Base-by-base conservation (phyloP, 2,888 invertebrate genomes). In the Lampropteryx suffumata region DNA sequence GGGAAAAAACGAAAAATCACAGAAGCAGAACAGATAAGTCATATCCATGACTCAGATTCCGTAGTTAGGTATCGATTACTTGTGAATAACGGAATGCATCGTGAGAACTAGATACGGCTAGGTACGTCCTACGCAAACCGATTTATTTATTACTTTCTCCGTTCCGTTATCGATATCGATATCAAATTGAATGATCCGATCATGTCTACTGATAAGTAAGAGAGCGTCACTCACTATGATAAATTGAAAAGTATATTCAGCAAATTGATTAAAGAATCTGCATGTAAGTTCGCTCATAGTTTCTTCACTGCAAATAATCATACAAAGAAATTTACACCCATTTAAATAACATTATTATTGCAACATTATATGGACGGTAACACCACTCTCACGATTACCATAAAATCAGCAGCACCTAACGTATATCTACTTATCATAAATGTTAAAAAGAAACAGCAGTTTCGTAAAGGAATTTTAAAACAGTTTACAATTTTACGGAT, bases 71-170 rank as follows among this genome's bases (percentile, higher is more conserved):
- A 29, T 50, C 40, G 11, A 50, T 50, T 52, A 51, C 35, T 28
- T n/a, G 11, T 33, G 26, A 29, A 45, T 41, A 52, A 34, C 47
- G 47, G 50, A 50, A 47, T 39, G 14, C 30, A 40, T 30, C 55
- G 50, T 52, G 61, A 54, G 49, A 50, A 55, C 55, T 58, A 58
- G 62, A 61, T 43, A 37, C 60, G 60, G 58, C 8, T 29, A 35
- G 29, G 28, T 24, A 30, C 26, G 27, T 42, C 63, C 62, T 59
- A 65, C 56, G 54, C 59, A 55, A 56, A 53, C 51, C 44, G 59
- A 60, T 59, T 74, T 67, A 76, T 73, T 71, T 69, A 71, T 73
- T 57, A 74, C 79, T 81, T 80, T 81, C 79, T 65, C 80, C 61
- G 64, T 66, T 67, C 55, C 57, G 63, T 57, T 60, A 67, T 66